phyloP scores from a whole-genome alignment of 2,797 vertebrate species.

The Aplochiton taeniatus region DNA sequence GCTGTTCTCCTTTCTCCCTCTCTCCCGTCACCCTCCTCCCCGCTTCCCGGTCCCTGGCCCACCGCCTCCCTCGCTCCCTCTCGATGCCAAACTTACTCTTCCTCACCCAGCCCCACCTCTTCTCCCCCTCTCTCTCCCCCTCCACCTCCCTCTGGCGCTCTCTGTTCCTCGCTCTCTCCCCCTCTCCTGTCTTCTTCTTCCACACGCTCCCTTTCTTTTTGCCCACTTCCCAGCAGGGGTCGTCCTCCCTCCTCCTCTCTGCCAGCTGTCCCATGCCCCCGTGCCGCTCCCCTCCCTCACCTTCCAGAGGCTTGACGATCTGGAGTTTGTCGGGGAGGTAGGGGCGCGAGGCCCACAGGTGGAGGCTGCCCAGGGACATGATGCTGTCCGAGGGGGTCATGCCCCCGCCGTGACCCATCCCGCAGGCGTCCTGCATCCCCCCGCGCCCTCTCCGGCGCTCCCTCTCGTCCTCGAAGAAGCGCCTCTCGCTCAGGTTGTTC shows the following conservation, averaged over 20 bases:
- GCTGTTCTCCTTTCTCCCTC: slow-evolving; percentile 48
- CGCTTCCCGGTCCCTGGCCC: slow-evolving; percentile 6
- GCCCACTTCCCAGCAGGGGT: slow-evolving; percentile 16
- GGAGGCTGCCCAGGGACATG: slow-evolving; percentile 90
- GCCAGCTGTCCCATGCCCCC: slow-evolving; percentile 24
- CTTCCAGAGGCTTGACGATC: slow-evolving; percentile 99
- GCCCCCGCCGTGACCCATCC: slow-evolving; percentile 73
- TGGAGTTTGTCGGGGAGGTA: slow-evolving; percentile 99
- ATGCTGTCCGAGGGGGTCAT: slow-evolving; percentile 93
- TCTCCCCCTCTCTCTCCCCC: slow-evolving; percentile 25
- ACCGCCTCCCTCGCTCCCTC: not conserved
- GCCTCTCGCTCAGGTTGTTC: slow-evolving; percentile 91
- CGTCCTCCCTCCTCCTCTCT: slow-evolving; percentile 18
- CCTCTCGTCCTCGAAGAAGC: slow-evolving; percentile 93
- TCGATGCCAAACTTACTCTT: not conserved
- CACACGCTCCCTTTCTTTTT: slow-evolving; percentile 25
- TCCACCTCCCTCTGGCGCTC: slow-evolving; percentile 13
- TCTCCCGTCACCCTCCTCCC: slow-evolving; percentile 59
- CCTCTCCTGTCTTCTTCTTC: slow-evolving; percentile 33
- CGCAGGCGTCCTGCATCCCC: slow-evolving; percentile 73
- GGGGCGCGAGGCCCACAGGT: slow-evolving; percentile 89
- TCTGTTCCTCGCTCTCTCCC: slow-evolving; percentile 22
- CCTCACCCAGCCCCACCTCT: slow-evolving; percentile 1
- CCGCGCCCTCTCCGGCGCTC: slow-evolving; percentile 81
- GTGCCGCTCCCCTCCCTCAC: slow-evolving; percentile 72